phyloP scores from a whole-genome alignment of 2,888 invertebrate species.

The Ypsolopha scabrella region DNA sequence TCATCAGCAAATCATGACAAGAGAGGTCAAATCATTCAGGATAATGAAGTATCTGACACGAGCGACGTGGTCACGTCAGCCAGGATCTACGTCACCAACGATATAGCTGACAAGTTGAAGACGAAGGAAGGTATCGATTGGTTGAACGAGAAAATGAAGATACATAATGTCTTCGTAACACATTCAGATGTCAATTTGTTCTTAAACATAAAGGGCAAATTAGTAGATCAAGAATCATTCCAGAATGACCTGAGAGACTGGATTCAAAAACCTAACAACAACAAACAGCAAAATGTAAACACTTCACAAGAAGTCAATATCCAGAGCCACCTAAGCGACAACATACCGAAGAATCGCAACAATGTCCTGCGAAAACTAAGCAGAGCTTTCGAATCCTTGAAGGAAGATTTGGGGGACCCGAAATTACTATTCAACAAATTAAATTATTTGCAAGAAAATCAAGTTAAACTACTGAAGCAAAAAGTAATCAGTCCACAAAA shows the following conservation, averaged over 20 bases:
- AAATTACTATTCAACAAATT: constrained; percentile 51
- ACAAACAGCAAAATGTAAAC: constrained; percentile 15
- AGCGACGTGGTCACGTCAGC: constrained; percentile 50
- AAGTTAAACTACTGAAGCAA: constrained; percentile 43
- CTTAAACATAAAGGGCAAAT: constrained; percentile 59
- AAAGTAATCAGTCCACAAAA: constrained; percentile 38
- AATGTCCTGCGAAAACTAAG: constrained; percentile 35
- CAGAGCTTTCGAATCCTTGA: constrained; percentile 41
- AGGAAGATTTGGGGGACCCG: constrained; percentile 63
- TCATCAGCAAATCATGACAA: constrained; percentile 42
- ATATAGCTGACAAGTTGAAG: constrained; percentile 54
- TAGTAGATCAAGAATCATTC: constrained; percentile 60
- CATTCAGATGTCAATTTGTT: constrained; percentile 40
- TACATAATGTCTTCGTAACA: constrained; percentile 42
- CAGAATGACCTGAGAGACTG: constrained; percentile 57
- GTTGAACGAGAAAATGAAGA: constrained; percentile 36
- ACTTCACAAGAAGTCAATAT: constrained; percentile 8
- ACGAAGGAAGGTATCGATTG: constrained; percentile 57
- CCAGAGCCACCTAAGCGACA: constrained; percentile 11
- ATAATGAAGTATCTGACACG: constrained; percentile 58
- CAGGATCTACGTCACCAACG: constrained; percentile 59
- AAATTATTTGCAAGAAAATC: constrained; percentile 44
- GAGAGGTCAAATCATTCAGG: constrained; percentile 52
- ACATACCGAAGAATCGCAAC: constrained; percentile 44
- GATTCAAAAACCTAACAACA: constrained; percentile 19